Percentiles rank a stretch among this genome's conserved stretches.
Evolutionary conservation across 1,140 invertebrate species (phyloP).

Genomic region (Triops longicaudatus): DNA sequence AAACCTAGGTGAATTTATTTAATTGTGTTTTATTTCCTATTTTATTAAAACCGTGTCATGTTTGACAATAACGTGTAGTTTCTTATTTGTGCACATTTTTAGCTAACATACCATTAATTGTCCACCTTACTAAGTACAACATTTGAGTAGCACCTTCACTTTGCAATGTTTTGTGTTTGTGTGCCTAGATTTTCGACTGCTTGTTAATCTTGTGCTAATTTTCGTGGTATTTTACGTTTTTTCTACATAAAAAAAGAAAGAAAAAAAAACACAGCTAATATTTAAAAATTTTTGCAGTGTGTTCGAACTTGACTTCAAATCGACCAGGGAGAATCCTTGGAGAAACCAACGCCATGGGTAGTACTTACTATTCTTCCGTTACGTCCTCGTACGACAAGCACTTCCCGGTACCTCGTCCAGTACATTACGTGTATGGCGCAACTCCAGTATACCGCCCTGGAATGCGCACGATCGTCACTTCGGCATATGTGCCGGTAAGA

Average conservation of each 20-base stretch:
- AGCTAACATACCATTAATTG: no score
- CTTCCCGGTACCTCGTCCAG: neutral
- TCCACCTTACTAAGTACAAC: no score
- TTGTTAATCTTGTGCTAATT: no score
- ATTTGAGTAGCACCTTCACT: no score
- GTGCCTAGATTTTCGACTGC: no score
- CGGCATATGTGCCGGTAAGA: neutral
- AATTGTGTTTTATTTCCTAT: no score
- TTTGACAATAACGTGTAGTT: no score
- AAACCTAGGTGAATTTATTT: neutral
- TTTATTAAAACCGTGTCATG: no score
- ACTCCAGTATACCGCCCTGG: neutral
- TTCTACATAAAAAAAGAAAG: no score
- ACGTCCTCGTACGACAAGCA: neutral
- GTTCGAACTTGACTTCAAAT: neutral
- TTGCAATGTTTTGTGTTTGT: no score
- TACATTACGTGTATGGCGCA: neutral
- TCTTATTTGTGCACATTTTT: no score
- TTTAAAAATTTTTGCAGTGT: neutral
- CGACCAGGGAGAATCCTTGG: slow-evolving; percentile 5
- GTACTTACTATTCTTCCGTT: neutral
- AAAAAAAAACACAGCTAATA: neutral
- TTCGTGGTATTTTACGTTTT: no score
- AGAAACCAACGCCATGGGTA: neutral
- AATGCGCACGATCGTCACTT: slow-evolving; percentile 3